A percentile compares a stretch with the other conserved stretches of the same genome.
Evolutionary conservation across 2,797 vertebrate genomes (phyloP).

Genomic region (Sternotherus odoratus): DNA sequence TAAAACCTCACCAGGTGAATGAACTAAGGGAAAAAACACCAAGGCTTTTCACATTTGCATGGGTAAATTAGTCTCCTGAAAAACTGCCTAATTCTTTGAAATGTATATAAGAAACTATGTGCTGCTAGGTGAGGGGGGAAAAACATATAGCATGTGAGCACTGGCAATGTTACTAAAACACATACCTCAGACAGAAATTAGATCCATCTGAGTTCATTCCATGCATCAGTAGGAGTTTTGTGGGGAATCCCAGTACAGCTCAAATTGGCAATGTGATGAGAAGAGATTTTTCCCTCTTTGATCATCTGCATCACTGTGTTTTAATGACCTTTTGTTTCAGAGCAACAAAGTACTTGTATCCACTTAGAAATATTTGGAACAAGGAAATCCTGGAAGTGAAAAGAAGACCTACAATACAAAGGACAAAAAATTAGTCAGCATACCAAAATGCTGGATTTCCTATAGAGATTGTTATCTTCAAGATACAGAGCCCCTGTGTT

Average conservation of each 20-base stretch:
- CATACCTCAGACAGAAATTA: background rate
- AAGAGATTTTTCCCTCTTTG: constrained; percentile 38
- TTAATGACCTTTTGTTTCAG: constrained; percentile 70
- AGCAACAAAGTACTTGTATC: background rate
- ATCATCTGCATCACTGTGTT: constrained; percentile 28
- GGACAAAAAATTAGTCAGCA: background rate
- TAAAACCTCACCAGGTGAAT: background rate
- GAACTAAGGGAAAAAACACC: constrained; percentile 3
- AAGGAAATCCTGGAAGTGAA: constrained; percentile 44
- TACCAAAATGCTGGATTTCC: constrained; percentile 55
- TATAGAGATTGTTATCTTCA: constrained; percentile 35
- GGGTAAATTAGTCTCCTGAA: background rate
- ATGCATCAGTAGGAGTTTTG: background rate
- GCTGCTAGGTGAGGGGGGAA: background rate
- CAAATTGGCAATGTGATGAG: constrained; percentile 21
- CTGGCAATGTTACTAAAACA: constrained; percentile 11
- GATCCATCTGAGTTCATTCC: background rate
- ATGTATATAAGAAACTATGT: background rate
- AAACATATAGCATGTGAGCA: background rate
- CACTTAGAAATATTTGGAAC: constrained; percentile 31
- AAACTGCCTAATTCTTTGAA: constrained; percentile 36
- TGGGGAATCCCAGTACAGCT: background rate
- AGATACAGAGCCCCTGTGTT: constrained; percentile 52
- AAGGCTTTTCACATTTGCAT: background rate
- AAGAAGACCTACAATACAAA: constrained; percentile 45